Evolutionary conservation across 1,140 invertebrate species (phyloP).

Genomic region (Batillaria attramentaria): DNA sequence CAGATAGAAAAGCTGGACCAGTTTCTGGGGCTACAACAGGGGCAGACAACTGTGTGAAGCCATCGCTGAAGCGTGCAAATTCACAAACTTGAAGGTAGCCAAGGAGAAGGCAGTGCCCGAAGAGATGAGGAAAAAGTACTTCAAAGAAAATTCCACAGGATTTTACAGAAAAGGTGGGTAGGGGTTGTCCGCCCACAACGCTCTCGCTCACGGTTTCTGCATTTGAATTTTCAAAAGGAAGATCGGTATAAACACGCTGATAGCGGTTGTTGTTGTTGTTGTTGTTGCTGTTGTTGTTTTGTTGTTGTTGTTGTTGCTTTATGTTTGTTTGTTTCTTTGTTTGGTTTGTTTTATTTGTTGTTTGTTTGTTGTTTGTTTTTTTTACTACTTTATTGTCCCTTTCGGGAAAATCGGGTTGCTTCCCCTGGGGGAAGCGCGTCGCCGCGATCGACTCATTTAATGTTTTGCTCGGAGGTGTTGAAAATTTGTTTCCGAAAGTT

Average conservation of each 20-base stretch:
- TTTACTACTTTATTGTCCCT: too few species aligned
- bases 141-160: not conserved
- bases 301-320: not conserved
- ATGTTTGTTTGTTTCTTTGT: too few species aligned
- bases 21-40: conserved; percentile 30
- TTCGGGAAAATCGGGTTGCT: too few species aligned
- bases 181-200: too few species aligned
- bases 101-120: not conserved
- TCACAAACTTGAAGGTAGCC: conserved; percentile 9
- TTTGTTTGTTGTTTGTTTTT: too few species aligned
- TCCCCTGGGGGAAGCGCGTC: too few species aligned
- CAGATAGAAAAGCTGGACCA: conserved; percentile 26
- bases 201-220: not conserved
- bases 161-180: conserved; percentile 6
- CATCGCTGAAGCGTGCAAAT: conserved; percentile 24
- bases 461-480: too few species aligned
- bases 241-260: conserved; percentile 5
- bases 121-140: not conserved
- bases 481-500: too few species aligned
- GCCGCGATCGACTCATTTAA: too few species aligned
- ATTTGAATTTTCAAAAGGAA: not conserved
- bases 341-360: too few species aligned
- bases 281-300: not conserved
- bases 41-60: conserved; percentile 22
- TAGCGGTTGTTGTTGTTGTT: not conserved